A percentile compares a stretch with the other conserved stretches of the same genome.
Evolutionary conservation across 2,888 invertebrate genomes (phyloP).

Genomic region (Sesia apiformis): DNA sequence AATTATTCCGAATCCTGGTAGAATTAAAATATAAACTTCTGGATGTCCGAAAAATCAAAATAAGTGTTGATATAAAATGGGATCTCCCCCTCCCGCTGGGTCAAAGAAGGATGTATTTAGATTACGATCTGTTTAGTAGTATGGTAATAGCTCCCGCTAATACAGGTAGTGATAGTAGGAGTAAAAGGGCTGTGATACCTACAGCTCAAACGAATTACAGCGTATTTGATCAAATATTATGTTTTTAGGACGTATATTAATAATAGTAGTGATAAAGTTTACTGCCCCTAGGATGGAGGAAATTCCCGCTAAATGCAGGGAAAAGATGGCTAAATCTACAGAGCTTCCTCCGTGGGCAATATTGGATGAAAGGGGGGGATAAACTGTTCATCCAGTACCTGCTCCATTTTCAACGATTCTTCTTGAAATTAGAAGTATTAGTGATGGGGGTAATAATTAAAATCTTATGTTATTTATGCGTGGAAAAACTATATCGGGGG

Average conservation of each 20-base stretch:
- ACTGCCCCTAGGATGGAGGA: conserved; percentile 84
- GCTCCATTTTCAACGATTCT: conserved; percentile 80
- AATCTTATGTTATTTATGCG: conserved; percentile 91
- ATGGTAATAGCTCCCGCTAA: conserved; percentile 88
- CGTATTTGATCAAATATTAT: conserved; percentile 78
- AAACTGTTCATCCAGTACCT: conserved; percentile 87
- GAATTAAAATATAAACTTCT: conserved; percentile 90
- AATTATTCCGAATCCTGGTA: conserved; percentile 88
- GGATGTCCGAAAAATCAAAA: conserved; percentile 93
- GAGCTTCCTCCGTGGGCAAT: conserved; percentile 79
- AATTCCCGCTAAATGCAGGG: conserved; percentile 82
- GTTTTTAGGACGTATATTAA: conserved; percentile 79
- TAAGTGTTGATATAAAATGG: conserved; percentile 86
- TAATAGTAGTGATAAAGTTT: conserved; percentile 85
- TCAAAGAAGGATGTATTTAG: conserved; percentile 88
- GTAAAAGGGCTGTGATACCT: conserved; percentile 60
- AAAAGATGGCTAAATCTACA: conserved; percentile 85
- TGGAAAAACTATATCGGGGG: conserved; percentile 87
- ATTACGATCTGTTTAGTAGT: conserved; percentile 85
- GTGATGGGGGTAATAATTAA: conserved; percentile 82
- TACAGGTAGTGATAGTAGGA: conserved; percentile 82
- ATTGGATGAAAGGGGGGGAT: conserved; percentile 79
- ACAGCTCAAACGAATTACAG: conserved; percentile 85
- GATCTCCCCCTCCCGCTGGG: conserved; percentile 85
- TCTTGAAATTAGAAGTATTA: conserved; percentile 78